Conservation (phyloP, 2,888 invertebrate species). For the Matsumyia berberina region DNA sequence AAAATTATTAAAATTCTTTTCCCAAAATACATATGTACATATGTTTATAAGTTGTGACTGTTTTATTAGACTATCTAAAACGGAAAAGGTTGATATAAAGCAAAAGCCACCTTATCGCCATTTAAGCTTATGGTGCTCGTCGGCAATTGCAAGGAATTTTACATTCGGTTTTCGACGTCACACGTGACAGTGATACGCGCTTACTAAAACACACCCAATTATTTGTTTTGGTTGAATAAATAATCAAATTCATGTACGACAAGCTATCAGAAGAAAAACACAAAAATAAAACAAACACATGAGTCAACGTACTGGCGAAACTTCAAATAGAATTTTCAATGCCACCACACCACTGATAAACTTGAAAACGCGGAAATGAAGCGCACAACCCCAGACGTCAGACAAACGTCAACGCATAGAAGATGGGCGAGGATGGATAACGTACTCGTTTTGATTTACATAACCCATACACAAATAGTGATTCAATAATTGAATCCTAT, state of each 20-base stretch:
- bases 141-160: background rate
- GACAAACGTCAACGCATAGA: no score
- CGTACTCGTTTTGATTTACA: slow-evolving; percentile 33
- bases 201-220: background rate
- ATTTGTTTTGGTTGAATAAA: slow-evolving; percentile 13
- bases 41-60: no score
- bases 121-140: slow-evolving; percentile 21
- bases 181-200: background rate
- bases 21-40: background rate
- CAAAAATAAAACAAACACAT: slow-evolving; percentile 15
- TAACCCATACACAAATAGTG: slow-evolving; percentile 36
- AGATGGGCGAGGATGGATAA: slow-evolving; percentile 16
- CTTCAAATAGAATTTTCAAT: slow-evolving; percentile 32
- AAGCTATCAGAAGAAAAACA: background rate
- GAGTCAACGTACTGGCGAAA: slow-evolving; percentile 21
- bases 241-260: background rate
- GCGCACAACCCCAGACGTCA: background rate
- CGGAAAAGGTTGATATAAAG: slow-evolving; percentile 13
- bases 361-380: slow-evolving; percentile 20
- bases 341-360: slow-evolving; percentile 20
- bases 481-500: slow-evolving; percentile 42
- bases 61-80: slow-evolving; percentile 5
- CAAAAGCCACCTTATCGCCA: slow-evolving; percentile 35
- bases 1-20: background rate
- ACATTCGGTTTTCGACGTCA: slow-evolving; percentile 2